These are phyloP conservation scores for Leucophenga varia DNA, from an alignment of 1,140 invertebrate species.

Conservation along the genomic window DNA sequence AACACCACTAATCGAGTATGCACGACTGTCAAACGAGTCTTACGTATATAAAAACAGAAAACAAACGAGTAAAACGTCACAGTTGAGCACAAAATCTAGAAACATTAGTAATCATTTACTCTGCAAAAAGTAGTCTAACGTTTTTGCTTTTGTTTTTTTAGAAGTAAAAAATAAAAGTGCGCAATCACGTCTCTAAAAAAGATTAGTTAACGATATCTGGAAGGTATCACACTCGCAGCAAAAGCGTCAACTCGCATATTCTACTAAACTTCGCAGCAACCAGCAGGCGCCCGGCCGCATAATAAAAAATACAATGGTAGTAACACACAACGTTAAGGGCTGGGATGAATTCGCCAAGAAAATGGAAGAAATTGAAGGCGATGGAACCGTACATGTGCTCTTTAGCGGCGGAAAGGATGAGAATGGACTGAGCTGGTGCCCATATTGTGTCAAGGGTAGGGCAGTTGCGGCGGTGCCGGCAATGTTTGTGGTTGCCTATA, in stretches of 20 bases:
- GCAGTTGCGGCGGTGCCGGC: neutral
- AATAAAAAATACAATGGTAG: slow-evolving; percentile 60
- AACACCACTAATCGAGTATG: no score
- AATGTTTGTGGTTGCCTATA: slow-evolving; percentile 10
- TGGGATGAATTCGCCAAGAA: slow-evolving; percentile 63
- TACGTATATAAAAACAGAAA: no score
- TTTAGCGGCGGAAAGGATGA: slow-evolving; percentile 68
- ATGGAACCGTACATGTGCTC: slow-evolving; percentile 60
- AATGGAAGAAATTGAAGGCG: slow-evolving; percentile 58
- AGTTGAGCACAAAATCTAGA: no score
- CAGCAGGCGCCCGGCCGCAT: no score
- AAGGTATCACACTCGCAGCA: slow-evolving; percentile 16
- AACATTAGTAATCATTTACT: no score
- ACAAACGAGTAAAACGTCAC: no score
- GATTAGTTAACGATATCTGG: no score
- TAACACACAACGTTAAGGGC: slow-evolving; percentile 60
- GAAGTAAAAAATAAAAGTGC: slow-evolving; percentile 20
- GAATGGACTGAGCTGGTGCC: slow-evolving; percentile 71
- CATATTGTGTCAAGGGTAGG: slow-evolving; percentile 71
- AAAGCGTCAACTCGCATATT: no score
- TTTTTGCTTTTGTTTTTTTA: no score
- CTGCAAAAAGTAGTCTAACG: no score
- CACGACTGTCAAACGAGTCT: no score
- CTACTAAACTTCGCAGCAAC: no score
- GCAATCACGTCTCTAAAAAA: slow-evolving; percentile 32